Evolutionary conservation across 2,113 vertebrate species (phyloP), one percentile per base, ranked within the genome.

Genomic region (Antennarius striatus): DNA sequence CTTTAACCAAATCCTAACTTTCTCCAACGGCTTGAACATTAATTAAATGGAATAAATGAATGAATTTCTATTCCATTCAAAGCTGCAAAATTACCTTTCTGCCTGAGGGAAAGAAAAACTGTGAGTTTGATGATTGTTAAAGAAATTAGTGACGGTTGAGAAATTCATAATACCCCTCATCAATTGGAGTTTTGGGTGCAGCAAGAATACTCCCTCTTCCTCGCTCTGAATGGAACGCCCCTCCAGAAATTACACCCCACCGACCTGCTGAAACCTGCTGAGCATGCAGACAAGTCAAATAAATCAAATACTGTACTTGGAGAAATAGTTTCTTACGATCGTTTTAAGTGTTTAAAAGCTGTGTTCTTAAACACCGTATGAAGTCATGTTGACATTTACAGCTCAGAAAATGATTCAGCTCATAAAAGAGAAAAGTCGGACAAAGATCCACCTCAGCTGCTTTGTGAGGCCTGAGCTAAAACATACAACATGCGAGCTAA

Each of bases 231-330:
- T 61, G 64, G 1, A 51, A 74, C 15, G 28, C 32, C 29, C 54
- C 56, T 57, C 53, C 55, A 54, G 56, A 79, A 82, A 81, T 77
- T 83, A 84, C 56, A 73, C 40, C 49, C 53, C 17, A 12, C n/a
- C 2, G 9, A 59, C 57, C 72, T 51, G 61, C 76, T 65, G 55
- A 82, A 72, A 75, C 30, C 56, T 57, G 56, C 51, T 75, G 61
- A 64, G 83, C 63, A 68, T 49, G 50, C 55, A n/a, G 51, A 48
- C 4, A 22, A 22, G 32, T 62, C 62, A 49, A 72, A 67, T 29
- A 57, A 17, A 63, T 22, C 22, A 22, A 22, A 22, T 22, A 22
- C 22, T 1, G 22, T 22, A 22, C 22, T 22, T 22, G 2, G 22
- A 22, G 22, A 22, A 22, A 2, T 22, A 22, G 22, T 22, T 22